Evolutionary conservation across 2,797 vertebrate species (phyloP).

Genomic region (Margarornis squamiger): DNA sequence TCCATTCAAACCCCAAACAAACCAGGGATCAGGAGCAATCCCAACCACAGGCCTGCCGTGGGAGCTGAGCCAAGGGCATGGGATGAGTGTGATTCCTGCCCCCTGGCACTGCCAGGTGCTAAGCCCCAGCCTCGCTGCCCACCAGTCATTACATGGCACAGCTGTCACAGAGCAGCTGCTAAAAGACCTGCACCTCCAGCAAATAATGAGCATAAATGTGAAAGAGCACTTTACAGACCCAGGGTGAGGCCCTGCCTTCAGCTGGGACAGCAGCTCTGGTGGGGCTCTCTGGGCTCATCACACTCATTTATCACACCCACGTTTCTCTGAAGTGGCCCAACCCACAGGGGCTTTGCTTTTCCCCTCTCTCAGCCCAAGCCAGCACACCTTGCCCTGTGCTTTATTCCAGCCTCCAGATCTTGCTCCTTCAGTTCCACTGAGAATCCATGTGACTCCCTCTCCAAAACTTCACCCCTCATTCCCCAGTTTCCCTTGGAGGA

Average conservation of each 20-base stretch:
- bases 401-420: neutral
- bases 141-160: neutral
- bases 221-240: neutral
- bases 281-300: neutral
- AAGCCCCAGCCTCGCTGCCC: neutral
- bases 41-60: neutral
- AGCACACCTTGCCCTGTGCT: neutral
- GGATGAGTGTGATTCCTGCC: conserved; percentile 14
- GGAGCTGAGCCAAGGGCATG: neutral
- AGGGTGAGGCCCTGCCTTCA: neutral
- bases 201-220: accelerated
- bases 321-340: accelerated
- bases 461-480: neutral
- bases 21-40: neutral
- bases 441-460: neutral
- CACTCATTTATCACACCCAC: neutral
- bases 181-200: neutral
- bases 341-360: neutral
- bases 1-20: neutral
- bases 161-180: neutral
- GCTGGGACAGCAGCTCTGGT: accelerated
- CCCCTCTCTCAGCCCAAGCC: neutral
- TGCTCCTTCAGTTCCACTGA: neutral
- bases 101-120: neutral
- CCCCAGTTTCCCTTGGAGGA: neutral